Evolutionary conservation across 2,797 vertebrate genomes (phyloP).

Genomic region (Acridotheres tristis): DNA sequence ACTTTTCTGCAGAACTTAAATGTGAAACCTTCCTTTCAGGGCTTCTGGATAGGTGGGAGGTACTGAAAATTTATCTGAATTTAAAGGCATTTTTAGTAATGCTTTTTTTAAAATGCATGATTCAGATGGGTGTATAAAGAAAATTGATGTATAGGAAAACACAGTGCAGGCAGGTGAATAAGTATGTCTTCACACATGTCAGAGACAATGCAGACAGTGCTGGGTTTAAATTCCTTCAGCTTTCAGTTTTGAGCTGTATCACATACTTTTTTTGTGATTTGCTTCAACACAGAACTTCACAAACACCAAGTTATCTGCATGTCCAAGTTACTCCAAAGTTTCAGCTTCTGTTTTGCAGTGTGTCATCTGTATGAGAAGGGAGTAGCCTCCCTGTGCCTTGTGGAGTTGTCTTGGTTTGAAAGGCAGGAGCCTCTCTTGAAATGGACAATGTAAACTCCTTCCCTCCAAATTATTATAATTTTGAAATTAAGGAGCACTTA

Average conservation of each 20-base stretch:
- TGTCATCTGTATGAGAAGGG: neutral
- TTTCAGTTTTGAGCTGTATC: neutral
- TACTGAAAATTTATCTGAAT: neutral
- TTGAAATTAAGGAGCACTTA: too few relatives aligned
- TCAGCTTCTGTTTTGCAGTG: neutral
- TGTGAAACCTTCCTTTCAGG: neutral
- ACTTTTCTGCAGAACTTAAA: neutral
- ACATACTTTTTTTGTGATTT: neutral
- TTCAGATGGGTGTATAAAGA: neutral
- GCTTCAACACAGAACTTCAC: rapidly evolving
- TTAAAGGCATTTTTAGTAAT: neutral
- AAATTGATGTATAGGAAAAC: neutral
- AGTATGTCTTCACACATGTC: neutral
- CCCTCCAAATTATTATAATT: too few relatives aligned
- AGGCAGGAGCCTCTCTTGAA: too few relatives aligned
- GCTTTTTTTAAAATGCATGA: neutral
- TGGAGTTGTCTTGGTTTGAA: neutral
- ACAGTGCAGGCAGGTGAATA: neutral
- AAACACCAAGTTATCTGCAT: neutral
- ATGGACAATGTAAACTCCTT: too few relatives aligned
- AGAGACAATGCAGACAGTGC: neutral
- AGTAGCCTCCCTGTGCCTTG: neutral
- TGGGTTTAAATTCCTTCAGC: neutral
- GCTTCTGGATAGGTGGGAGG: neutral
- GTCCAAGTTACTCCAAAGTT: neutral